phyloP scores from a whole-genome alignment of 1,140 invertebrate species.

The Drosophila prosaltans region DNA sequence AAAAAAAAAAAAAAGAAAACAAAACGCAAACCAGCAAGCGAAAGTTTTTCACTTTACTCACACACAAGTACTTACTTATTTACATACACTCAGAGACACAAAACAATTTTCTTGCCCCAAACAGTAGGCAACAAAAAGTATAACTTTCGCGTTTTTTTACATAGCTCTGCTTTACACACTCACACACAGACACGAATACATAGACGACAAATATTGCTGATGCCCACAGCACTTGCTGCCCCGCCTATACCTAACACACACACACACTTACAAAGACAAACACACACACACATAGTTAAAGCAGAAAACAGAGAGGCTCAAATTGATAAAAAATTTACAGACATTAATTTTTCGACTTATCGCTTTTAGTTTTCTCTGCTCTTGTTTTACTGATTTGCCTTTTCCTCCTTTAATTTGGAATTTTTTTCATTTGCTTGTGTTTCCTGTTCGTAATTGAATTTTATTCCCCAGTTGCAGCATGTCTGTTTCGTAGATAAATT shows the following conservation, averaged over 20 bases:
- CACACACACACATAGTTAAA: slow-evolving; percentile 12
- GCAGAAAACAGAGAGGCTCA: slow-evolving; percentile 1
- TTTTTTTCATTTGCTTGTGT: background rate
- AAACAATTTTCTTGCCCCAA: slow-evolving; percentile 21
- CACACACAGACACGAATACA: background rate
- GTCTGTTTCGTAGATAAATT: slow-evolving; percentile 4
- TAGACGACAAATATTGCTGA: slow-evolving; percentile 16
- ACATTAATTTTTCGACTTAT: background rate
- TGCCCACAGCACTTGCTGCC: background rate
- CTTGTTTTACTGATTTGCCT: background rate
- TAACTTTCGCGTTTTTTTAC: slow-evolving; percentile 36
- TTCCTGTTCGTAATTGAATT: background rate
- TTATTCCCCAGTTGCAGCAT: background rate
- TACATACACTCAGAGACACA: slow-evolving; percentile 30
- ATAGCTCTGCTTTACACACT: slow-evolving; percentile 30
- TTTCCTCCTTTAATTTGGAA: background rate
- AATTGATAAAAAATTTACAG: background rate
- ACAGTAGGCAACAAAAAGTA: slow-evolving; percentile 29
- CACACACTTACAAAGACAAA: background rate
- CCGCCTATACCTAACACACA: slow-evolving; percentile 8
- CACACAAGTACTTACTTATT: slow-evolving; percentile 21
- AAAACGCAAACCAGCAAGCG: slow-evolving; percentile 52
- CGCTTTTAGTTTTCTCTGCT: background rate
- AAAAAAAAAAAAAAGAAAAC: slow-evolving; percentile 37
- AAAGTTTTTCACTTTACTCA: slow-evolving; percentile 27